These are phyloP conservation scores for Sturmia bella DNA, from an alignment of 2,888 invertebrate genomes.

Conservation along the genomic window DNA sequence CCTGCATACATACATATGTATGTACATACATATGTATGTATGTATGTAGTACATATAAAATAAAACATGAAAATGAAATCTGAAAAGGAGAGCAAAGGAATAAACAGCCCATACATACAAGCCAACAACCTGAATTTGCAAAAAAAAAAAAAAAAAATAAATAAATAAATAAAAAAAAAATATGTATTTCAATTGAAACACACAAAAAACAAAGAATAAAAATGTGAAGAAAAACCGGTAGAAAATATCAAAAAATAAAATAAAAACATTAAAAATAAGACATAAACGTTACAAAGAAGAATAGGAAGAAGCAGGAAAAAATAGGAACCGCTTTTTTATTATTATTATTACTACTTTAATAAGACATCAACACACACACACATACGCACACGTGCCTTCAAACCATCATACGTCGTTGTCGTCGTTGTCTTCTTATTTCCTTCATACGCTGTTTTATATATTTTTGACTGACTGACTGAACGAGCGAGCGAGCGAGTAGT, in stretches of 20 bases:
- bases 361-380: constrained; percentile 22
- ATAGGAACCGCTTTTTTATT: constrained; percentile 48
- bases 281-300: constrained; percentile 18
- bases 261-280: constrained; percentile 60
- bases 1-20: background rate
- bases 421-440: constrained; percentile 29
- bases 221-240: constrained; percentile 59
- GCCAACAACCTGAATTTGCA: constrained; percentile 2
- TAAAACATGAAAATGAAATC: too few relatives aligned
- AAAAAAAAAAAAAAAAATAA: constrained; percentile 7
- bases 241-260: constrained; percentile 64
- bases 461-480: constrained; percentile 38
- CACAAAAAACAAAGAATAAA: background rate
- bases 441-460: constrained; percentile 37
- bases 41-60: background rate
- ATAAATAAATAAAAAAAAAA: constrained; percentile 9
- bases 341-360: constrained; percentile 41
- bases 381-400: background rate
- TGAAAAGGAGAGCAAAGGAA: too few relatives aligned
- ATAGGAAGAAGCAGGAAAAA: constrained; percentile 51
- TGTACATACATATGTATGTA: background rate
- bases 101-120: background rate
- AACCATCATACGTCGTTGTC: constrained; percentile 13
- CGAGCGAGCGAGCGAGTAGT: background rate
- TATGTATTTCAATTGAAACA: constrained; percentile 31